Conservation (phyloP, 2,797 vertebrate genomes). For the Bufotes viridis region DNA sequence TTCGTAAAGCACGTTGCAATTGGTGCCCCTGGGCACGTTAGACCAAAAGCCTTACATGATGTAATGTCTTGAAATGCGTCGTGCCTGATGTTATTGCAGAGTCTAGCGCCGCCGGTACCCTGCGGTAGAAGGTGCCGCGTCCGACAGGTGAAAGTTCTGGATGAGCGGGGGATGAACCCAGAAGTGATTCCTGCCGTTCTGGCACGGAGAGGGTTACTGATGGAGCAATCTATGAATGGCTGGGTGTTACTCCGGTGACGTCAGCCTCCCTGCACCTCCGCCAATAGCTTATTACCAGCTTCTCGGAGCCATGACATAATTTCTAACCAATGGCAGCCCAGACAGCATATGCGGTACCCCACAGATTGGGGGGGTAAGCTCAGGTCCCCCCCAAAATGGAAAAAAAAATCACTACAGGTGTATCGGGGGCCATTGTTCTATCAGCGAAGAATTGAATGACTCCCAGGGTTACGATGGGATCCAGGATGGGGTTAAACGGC, state of each 20-base stretch:
- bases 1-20: neutral
- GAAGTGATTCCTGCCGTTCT: neutral
- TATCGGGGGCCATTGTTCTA: neutral
- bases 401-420: neutral
- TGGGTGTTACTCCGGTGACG: conserved; percentile 84
- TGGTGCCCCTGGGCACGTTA: neutral
- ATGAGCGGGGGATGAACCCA: neutral
- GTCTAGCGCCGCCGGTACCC: neutral
- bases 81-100: neutral
- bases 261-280: conserved; percentile 77
- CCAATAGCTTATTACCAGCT: conserved; percentile 82
- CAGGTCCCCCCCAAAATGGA: conserved; percentile 15
- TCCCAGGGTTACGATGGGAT: neutral
- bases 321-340: conserved; percentile 85
- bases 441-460: neutral
- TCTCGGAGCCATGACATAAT: conserved; percentile 95
- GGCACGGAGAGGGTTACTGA: conserved; percentile 36
- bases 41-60: neutral
- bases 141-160: neutral
- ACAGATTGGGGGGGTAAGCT: conserved; percentile 64
- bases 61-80: neutral
- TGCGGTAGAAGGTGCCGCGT: neutral
- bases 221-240: conserved; percentile 82
- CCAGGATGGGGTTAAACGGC: conserved; percentile 9
- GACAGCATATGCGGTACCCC: conserved; percentile 81